A percentile compares a stretch with the other conserved stretches of the same genome.
phyloP scores from a whole-genome alignment of 2,888 invertebrate genomes.

The Phortica magna region DNA sequence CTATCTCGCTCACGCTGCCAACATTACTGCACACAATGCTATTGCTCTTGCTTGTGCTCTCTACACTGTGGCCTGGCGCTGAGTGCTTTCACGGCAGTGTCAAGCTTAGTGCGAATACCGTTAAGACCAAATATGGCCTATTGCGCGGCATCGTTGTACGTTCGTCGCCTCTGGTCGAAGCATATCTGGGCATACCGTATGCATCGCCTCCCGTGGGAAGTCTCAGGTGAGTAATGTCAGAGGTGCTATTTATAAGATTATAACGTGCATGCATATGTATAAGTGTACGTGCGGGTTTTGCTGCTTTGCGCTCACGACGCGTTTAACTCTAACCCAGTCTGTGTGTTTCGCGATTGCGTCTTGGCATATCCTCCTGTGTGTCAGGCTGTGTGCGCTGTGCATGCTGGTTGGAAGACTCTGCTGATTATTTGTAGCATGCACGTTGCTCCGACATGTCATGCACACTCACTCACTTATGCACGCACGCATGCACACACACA shows the following conservation, averaged over 20 bases:
- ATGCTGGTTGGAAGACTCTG: too few relatives aligned
- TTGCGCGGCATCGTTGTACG: conserved; percentile 91
- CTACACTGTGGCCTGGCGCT: conserved; percentile 67
- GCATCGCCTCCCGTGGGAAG: conserved; percentile 94
- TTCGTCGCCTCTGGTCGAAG: conserved; percentile 89
- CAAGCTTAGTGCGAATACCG: conserved; percentile 83
- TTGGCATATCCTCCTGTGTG: too few relatives aligned
- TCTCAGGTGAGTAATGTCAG: conserved; percentile 82
- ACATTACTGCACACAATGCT: conserved; percentile 33
- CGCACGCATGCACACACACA: neutral
- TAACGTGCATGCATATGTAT: neutral
- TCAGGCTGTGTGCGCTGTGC: neutral
- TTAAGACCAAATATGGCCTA: conserved; percentile 93
- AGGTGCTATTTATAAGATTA: conserved; percentile 27
- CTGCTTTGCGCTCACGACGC: too few relatives aligned
- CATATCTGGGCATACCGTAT: conserved; percentile 95
- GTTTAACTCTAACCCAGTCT: too few relatives aligned
- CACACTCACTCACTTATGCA: neutral
- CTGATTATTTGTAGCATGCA: neutral
- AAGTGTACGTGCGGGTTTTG: conserved; percentile 46
- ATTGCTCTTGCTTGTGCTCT: conserved; percentile 65
- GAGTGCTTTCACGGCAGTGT: conserved; percentile 70
- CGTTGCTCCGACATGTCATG: neutral
- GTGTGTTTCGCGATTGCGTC: too few relatives aligned
- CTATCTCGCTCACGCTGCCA: neutral